These are phyloP conservation scores for Temnothorax longispinosus DNA, from an alignment of 1,140 invertebrate species.

Conservation along the genomic window DNA sequence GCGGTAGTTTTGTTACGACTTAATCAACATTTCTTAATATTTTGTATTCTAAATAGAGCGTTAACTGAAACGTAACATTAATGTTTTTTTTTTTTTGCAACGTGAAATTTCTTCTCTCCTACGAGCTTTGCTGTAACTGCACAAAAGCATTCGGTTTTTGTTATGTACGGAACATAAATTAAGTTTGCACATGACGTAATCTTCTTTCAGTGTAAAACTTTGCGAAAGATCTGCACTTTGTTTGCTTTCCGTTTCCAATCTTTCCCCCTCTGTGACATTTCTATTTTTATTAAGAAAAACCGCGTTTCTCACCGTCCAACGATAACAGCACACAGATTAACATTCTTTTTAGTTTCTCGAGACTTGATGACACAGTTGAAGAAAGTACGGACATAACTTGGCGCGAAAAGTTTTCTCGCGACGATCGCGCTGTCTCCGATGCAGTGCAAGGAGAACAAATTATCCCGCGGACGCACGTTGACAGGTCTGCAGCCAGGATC, in stretches of 20 bases:
- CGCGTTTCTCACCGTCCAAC: neutral
- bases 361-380: conserved; percentile 43
- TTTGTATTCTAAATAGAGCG: neutral
- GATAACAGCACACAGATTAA: conserved; percentile 51
- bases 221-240: neutral
- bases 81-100: neutral
- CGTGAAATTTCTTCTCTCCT: neutral
- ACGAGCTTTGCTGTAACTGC: neutral
- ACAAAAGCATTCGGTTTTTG: conserved; percentile 10
- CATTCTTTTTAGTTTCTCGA: conserved; percentile 34
- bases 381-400: conserved; percentile 25
- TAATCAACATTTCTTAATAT: neutral
- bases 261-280: conserved; percentile 1
- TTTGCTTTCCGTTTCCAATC: neutral
- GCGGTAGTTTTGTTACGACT: too few relatives aligned
- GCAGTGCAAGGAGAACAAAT: conserved; percentile 39
- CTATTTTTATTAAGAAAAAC: conserved; percentile 18
- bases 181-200: conserved; percentile 17
- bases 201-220: conserved; percentile 23
- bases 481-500: conserved; percentile 41
- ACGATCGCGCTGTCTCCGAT: conserved; percentile 34
- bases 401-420: conserved; percentile 36
- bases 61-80: neutral
- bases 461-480: conserved; percentile 52
- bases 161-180: conserved; percentile 14